Percentiles rank a stretch among this genome's conserved stretches.
Conservation (phyloP, 2,797 vertebrate species). For the Triplophysa yarkandensis region DNA sequence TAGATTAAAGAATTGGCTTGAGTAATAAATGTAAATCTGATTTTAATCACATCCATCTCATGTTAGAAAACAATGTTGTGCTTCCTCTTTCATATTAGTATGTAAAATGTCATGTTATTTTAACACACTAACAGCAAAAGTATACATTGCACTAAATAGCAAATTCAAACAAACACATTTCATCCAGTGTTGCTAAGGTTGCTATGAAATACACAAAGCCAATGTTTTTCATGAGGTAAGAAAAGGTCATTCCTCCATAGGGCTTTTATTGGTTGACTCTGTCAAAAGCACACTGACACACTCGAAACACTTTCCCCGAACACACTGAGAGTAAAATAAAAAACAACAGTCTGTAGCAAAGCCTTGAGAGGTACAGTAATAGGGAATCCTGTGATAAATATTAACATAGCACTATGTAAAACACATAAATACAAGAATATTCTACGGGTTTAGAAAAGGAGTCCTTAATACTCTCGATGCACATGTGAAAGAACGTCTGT, state of each 20-base stretch:
- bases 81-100: no score
- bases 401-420: slow-evolving; percentile 26
- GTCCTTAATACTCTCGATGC: slow-evolving; percentile 33
- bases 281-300: slow-evolving; percentile 29
- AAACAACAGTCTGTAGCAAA: background rate
- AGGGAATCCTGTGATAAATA: slow-evolving; percentile 41
- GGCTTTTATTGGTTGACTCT: slow-evolving; percentile 25
- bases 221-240: background rate
- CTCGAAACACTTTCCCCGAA: slow-evolving; percentile 49
- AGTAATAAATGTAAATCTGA: no score
- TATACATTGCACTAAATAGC: background rate
- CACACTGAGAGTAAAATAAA: slow-evolving; percentile 59
- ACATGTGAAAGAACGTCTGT: slow-evolving; percentile 1
- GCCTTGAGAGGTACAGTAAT: slow-evolving; percentile 12
- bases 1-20: no score
- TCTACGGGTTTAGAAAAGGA: slow-evolving; percentile 41
- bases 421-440: slow-evolving; percentile 53
- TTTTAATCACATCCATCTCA: no score
- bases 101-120: no score
- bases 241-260: slow-evolving; percentile 14
- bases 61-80: no score
- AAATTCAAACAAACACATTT: no score
- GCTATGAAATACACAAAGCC: background rate
- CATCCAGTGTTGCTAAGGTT: no score
- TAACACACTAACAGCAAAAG: background rate